These are phyloP conservation scores for Limosa lapponica DNA, from an alignment of 2,797 vertebrate genomes.

Conservation along the genomic window DNA sequence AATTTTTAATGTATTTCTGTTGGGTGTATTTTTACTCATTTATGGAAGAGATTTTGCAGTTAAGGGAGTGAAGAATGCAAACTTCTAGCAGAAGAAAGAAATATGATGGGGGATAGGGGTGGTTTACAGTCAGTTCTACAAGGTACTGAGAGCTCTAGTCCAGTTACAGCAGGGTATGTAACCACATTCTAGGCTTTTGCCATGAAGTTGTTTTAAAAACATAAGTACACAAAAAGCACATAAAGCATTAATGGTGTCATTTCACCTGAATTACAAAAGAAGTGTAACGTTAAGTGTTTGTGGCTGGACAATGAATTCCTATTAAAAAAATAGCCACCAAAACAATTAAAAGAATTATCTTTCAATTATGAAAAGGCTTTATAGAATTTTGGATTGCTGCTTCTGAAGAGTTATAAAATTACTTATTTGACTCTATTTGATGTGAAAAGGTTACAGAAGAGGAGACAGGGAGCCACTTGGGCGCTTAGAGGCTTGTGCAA, in stretches of 20 bases:
- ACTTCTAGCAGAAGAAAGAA: background rate
- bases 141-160: background rate
- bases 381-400: background rate
- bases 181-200: background rate
- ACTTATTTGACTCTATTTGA: background rate
- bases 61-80: background rate
- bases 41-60: background rate
- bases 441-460: background rate
- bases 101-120: background rate
- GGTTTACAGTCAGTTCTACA: background rate
- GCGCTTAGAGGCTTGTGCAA: constrained; percentile 83
- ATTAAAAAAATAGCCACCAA: background rate
- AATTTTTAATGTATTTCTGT: background rate
- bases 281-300: background rate
- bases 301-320: background rate
- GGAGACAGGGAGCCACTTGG: constrained; percentile 17
- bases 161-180: background rate
- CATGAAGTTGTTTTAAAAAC: background rate
- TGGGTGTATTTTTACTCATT: background rate
- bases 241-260: background rate
- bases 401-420: background rate
- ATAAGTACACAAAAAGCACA: background rate
- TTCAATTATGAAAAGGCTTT: background rate
- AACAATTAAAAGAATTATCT: background rate
- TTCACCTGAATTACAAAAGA: background rate